Conservation (phyloP, 2,797 vertebrate genomes). For the Enteromius paludinosus region DNA sequence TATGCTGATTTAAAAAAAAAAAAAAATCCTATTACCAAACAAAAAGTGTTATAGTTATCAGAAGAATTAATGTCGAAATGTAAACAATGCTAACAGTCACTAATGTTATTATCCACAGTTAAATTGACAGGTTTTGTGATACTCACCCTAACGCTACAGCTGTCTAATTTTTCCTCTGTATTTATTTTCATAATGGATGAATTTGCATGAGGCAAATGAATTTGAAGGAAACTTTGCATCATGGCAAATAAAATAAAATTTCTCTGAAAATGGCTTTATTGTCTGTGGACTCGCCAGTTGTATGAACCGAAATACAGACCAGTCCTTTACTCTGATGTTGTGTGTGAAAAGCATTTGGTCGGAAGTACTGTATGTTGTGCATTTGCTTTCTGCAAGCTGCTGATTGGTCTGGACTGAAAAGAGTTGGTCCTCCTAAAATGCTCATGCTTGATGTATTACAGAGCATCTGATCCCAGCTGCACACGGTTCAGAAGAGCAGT, state of each 20-base stretch:
- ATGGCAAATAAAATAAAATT: slow-evolving; percentile 59
- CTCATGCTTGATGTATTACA: slow-evolving; percentile 53
- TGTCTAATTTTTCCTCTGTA: slow-evolving; percentile 4
- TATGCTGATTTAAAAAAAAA: neutral
- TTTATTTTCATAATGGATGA: slow-evolving; percentile 40
- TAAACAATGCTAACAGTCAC: neutral
- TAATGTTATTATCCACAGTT: neutral
- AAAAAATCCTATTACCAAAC: neutral
- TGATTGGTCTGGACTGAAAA: neutral
- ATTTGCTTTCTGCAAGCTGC: neutral
- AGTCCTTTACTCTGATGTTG: neutral
- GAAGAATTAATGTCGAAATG: neutral
- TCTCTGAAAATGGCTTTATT: slow-evolving; percentile 46
- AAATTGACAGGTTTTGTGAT: neutral
- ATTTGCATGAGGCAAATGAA: slow-evolving; percentile 51
- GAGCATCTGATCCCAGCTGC: slow-evolving; percentile 41
- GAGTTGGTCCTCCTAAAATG: slow-evolving; percentile 11
- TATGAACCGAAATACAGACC: slow-evolving; percentile 24
- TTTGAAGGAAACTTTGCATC: slow-evolving; percentile 55
- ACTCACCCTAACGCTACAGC: neutral
- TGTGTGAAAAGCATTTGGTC: neutral
- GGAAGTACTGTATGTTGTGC: neutral
- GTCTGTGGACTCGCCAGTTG: slow-evolving; percentile 21
- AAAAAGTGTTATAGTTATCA: neutral
- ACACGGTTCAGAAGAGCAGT: slow-evolving; percentile 51